These are phyloP conservation scores for Leucoraja ocellata DNA, from an alignment of 2,797 vertebrate species.

Conservation along the genomic window DNA sequence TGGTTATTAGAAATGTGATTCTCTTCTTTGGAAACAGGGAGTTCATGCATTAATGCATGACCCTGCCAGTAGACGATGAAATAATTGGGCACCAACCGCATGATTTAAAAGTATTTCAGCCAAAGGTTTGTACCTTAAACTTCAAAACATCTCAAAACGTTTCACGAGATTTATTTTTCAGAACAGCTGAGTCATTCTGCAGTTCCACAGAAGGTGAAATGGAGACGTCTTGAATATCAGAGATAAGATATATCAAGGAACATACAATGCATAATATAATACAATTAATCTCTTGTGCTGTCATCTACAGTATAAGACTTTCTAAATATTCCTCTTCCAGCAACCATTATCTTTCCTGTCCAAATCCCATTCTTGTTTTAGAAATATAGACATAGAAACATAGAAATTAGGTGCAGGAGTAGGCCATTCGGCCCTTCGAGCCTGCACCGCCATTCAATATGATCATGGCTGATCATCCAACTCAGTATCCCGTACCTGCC, in stretches of 20 bases:
- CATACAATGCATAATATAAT: not conserved
- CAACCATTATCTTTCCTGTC: too few relatives aligned
- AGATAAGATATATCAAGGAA: not conserved
- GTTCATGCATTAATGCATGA: not conserved
- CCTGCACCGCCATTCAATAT: too few relatives aligned
- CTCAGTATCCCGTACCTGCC: too few relatives aligned
- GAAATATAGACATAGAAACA: too few relatives aligned
- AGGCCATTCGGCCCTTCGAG: too few relatives aligned
- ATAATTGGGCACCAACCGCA: not conserved
- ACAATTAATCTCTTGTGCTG: not conserved
- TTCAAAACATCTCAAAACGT: not conserved
- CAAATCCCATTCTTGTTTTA: not conserved
- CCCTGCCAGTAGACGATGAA: not conserved
- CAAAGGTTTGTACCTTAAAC: not conserved
- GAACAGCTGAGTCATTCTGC: not conserved
- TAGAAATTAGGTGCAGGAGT: too few relatives aligned
- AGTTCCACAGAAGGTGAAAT: not conserved
- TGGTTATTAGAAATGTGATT: not conserved
- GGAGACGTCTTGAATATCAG: not conserved
- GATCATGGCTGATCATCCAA: too few relatives aligned
- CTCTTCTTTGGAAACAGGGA: not conserved
- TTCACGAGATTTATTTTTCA: not conserved
- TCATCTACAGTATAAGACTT: not conserved
- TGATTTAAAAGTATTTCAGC: not conserved
- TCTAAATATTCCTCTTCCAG: not conserved